These are phyloP conservation scores for Volucella inanis DNA, from an alignment of 2,888 invertebrate species.

Conservation along the genomic window DNA sequence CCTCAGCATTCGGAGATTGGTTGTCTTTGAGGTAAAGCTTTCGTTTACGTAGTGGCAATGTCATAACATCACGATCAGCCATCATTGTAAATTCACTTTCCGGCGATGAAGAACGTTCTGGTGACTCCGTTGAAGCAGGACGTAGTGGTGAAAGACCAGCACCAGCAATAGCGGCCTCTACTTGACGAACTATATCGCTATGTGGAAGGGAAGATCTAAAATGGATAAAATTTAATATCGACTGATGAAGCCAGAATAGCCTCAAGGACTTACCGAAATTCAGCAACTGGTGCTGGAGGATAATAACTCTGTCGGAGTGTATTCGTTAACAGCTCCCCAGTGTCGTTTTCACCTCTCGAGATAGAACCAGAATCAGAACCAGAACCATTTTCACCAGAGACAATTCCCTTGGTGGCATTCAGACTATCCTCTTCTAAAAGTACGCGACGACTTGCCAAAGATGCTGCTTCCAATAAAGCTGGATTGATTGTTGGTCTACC, in stretches of 20 bases:
- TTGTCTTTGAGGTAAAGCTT: conserved; percentile 89
- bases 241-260: neutral
- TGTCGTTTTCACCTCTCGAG: conserved; percentile 76
- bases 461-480: conserved; percentile 82
- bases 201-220: conserved; percentile 80
- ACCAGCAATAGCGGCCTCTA: conserved; percentile 86
- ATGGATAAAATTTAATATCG: neutral
- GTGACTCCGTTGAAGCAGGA: conserved; percentile 84
- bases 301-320: conserved; percentile 78
- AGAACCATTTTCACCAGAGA: conserved; percentile 1
- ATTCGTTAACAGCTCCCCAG: conserved; percentile 73
- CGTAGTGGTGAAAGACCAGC: conserved; percentile 85
- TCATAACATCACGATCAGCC: conserved; percentile 85
- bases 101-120: conserved; percentile 84
- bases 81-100: conserved; percentile 84
- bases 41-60: conserved; percentile 90
- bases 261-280: conserved; percentile 80
- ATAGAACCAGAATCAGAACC: conserved; percentile 45
- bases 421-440: conserved; percentile 59
- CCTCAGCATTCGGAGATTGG: conserved; percentile 81
- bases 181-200: conserved; percentile 84
- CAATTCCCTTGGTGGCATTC: conserved; percentile 19
- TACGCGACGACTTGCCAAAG: conserved; percentile 79
- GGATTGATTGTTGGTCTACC: conserved; percentile 81
- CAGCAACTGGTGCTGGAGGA: conserved; percentile 80